A percentile compares a stretch with the other conserved stretches of the same genome.
These are phyloP conservation scores for Thalassophryne amazonica DNA, from an alignment of 2,797 vertebrate genomes.

Conservation along the genomic window DNA sequence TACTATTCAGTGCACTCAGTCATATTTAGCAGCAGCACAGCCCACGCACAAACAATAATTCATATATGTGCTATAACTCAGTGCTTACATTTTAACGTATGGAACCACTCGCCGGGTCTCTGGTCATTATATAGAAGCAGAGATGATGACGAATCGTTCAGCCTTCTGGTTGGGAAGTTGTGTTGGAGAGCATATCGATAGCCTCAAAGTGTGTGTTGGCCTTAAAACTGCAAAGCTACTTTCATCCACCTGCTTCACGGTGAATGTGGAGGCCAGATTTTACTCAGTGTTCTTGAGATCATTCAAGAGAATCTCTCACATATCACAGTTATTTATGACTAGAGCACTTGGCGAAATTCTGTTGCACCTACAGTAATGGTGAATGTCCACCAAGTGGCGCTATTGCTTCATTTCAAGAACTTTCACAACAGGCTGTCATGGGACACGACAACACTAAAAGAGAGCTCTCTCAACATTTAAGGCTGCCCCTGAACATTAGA, in stretches of 20 bases:
- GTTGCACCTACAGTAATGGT: too few relatives aligned
- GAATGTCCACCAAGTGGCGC: too few relatives aligned
- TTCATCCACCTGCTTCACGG: slow-evolving; percentile 2
- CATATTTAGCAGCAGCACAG: background rate
- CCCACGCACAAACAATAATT: background rate
- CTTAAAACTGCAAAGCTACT: slow-evolving; percentile 8
- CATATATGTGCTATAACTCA: background rate
- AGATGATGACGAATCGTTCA: background rate
- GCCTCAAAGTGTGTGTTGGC: too few relatives aligned
- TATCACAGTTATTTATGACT: slow-evolving; percentile 28
- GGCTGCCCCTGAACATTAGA: too few relatives aligned
- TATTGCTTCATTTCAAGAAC: too few relatives aligned
- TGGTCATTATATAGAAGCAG: background rate
- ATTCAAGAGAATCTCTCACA: background rate
- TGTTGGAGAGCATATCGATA: too few relatives aligned
- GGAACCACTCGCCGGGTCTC: slow-evolving; percentile 6
- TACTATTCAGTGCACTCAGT: background rate
- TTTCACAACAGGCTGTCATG: too few relatives aligned
- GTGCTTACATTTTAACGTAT: background rate
- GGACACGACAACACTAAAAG: too few relatives aligned
- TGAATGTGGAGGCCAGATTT: slow-evolving; percentile 27
- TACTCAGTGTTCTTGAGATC: background rate
- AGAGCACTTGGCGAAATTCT: too few relatives aligned
- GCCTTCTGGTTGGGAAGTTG: too few relatives aligned
- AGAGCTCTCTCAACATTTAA: too few relatives aligned